phyloP scores from a whole-genome alignment of 2,888 invertebrate genomes.

The Bugulina stolonifera region DNA sequence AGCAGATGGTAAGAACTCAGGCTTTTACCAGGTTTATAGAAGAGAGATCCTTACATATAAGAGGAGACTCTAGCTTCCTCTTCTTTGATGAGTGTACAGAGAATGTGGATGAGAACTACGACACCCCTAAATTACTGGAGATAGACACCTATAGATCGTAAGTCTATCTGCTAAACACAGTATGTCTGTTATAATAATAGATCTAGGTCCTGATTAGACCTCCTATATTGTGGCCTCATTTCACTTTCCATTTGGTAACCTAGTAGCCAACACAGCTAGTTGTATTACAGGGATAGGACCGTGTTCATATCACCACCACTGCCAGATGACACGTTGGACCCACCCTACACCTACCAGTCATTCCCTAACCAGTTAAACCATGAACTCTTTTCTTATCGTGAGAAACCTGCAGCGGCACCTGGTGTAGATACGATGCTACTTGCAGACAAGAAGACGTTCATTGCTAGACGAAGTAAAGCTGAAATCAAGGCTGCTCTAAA shows the following conservation, averaged over 20 bases:
- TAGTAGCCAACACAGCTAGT: background rate
- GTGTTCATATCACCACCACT: slow-evolving; percentile 93
- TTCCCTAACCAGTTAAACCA: background rate
- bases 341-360: background rate
- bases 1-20: slow-evolving; percentile 82
- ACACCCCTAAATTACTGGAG: slow-evolving; percentile 66
- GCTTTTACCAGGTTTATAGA: slow-evolving; percentile 98
- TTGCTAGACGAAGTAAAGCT: slow-evolving; percentile 87
- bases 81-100: slow-evolving; percentile 97
- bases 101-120: slow-evolving; percentile 46
- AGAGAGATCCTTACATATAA: slow-evolving; percentile 96
- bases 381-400: background rate
- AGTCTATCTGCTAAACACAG: background rate
- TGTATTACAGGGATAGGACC: slow-evolving; percentile 65
- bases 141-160: slow-evolving; percentile 57
- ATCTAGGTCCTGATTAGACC: too few relatives aligned
- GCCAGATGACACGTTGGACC: slow-evolving; percentile 50
- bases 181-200: too few relatives aligned
- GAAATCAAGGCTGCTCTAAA: slow-evolving; percentile 88
- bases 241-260: background rate
- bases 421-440: slow-evolving; percentile 34
- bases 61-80: slow-evolving; percentile 87
- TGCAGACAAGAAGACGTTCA: slow-evolving; percentile 62
- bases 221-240: too few relatives aligned
- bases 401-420: slow-evolving; percentile 33